Evolutionary conservation across 2,797 vertebrate genomes (phyloP), one percentile per base, ranked within the genome.

Genomic region (Schizothorax lantsangensis): DNA sequence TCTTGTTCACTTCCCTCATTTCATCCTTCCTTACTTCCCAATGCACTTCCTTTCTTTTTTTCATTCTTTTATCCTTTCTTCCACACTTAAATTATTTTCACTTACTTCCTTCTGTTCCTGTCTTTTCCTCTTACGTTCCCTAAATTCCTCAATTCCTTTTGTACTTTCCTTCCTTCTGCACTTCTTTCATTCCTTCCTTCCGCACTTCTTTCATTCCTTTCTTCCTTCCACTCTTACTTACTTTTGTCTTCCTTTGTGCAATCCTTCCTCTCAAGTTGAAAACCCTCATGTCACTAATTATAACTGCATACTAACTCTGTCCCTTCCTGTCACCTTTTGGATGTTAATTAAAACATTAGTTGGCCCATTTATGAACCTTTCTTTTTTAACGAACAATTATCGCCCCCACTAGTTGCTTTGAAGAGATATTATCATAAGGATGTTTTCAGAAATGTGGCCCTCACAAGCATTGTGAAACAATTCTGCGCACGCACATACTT

Each of bases 101-200:
- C 11, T 14, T 89, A 88, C 90, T 91, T 89, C 91, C 88, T 86
- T 83, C 89, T 88, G 84, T 89, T 71, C 38, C 72, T 23, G 19
- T 71, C 89, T 1, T 19, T 17, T 11, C 66, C 47, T 36, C 38
- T 45, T 4, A 15, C 40, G 5, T 21, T 43, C 1, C 8, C 8
- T 43, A 43, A 1, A 12, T 43, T 54, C 33, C 6, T 52, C 52
- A 21, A 12, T 26, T 40, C 6, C 5, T 23, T 33, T 17, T 12
- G 38, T 40, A 40, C 5, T 17, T 68, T 19, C 33, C 54, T 79
- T 5, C 0, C 4, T 40, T 62, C 52, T 12, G 1, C 36, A 15
- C n/a, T 33, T 19, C 26, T 5, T 38, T 52, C n/a, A 23, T 14
- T 88, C 83, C 91, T 10, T 57, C 23, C 23, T 45, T 30, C 38